phyloP scores from a whole-genome alignment of 2,113 vertebrate genomes.

The Okapia johnstoni region DNA sequence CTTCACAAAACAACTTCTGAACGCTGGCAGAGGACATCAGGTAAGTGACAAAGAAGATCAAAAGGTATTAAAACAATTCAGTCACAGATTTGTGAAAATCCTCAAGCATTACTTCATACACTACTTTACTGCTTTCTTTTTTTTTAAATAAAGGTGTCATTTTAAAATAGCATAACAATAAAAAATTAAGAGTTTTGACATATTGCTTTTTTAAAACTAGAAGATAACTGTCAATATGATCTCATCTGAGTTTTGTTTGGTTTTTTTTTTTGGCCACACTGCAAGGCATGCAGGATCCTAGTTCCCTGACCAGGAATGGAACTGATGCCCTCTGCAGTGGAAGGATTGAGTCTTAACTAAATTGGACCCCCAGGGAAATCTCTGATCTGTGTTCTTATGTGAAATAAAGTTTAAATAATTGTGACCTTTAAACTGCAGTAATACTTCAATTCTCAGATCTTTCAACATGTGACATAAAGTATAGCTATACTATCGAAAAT shows the following conservation, averaged over 20 bases:
- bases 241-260: background rate
- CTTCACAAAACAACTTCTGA: no score
- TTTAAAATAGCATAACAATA: background rate
- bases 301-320: background rate
- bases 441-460: background rate
- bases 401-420: conserved; percentile 20
- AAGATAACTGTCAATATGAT: background rate
- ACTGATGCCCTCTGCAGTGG: background rate
- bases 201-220: background rate
- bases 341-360: background rate
- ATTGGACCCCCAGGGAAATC: background rate
- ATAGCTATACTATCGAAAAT: background rate
- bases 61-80: background rate
- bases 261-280: no score
- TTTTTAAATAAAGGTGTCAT: background rate
- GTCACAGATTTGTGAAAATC: background rate
- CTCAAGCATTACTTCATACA: background rate
- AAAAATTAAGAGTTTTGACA: background rate
- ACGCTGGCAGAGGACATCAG: no score
- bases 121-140: background rate
- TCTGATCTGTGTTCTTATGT: background rate
- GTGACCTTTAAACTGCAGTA: background rate
- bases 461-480: background rate
- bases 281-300: background rate
- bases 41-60: background rate